Percentiles rank a stretch among this genome's conserved stretches.
These are phyloP conservation scores for Lucifuga dentata DNA, from an alignment of 2,113 vertebrate species.

Conservation along the genomic window DNA sequence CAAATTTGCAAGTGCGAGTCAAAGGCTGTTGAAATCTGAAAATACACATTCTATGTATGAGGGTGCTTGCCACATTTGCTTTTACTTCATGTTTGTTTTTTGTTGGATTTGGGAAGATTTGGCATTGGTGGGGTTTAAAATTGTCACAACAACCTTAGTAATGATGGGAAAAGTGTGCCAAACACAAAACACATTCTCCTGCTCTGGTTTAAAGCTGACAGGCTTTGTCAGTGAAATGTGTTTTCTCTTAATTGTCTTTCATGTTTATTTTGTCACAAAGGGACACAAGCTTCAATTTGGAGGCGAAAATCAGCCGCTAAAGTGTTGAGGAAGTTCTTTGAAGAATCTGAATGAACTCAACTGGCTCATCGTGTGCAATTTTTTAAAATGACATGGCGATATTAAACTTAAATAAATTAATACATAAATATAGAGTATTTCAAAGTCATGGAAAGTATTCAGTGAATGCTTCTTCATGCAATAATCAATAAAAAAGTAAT, in stretches of 20 bases:
- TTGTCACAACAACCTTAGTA: slow-evolving; percentile 32
- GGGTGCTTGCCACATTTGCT: slow-evolving; percentile 34
- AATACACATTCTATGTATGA: slow-evolving; percentile 54
- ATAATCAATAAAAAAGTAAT: slow-evolving; percentile 5
- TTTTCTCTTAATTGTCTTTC: slow-evolving; percentile 1
- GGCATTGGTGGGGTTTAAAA: slow-evolving; percentile 31
- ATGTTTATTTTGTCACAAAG: slow-evolving; percentile 22
- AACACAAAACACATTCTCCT: slow-evolving; percentile 15
- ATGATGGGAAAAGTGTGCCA: slow-evolving; percentile 35
- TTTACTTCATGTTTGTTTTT: slow-evolving; percentile 40
- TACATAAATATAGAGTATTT: slow-evolving; percentile 40
- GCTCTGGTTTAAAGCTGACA: slow-evolving; percentile 31
- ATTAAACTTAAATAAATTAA: slow-evolving; percentile 66
- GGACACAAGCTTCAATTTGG: background rate
- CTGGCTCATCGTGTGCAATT: slow-evolving; percentile 30
- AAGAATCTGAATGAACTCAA: slow-evolving; percentile 15
- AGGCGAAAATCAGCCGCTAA: background rate
- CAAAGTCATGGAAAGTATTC: slow-evolving; percentile 3
- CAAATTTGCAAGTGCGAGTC: slow-evolving; percentile 58
- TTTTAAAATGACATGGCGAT: slow-evolving; percentile 43
- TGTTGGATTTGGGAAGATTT: slow-evolving; percentile 33
- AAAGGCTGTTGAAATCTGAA: slow-evolving; percentile 65
- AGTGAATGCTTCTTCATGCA: slow-evolving; percentile 1
- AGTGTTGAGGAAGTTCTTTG: too few relatives aligned
- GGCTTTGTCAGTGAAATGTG: slow-evolving; percentile 10